Percentiles rank a stretch among this genome's conserved stretches.
Conservation (phyloP, 2,888 invertebrate genomes). For the Branchellion lobata region DNA sequence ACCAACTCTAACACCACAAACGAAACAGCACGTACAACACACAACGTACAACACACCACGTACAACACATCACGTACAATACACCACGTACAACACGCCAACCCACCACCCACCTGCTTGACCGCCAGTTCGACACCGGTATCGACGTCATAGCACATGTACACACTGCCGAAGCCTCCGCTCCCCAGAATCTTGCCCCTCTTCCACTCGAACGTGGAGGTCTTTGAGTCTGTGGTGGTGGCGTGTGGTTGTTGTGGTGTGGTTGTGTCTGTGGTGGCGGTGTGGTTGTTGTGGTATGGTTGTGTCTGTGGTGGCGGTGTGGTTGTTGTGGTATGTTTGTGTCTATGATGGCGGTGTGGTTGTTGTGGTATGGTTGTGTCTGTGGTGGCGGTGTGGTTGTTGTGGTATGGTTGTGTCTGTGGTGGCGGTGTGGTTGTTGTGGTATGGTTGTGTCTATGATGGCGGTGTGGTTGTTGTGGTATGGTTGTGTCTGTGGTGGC, state of each 20-base stretch:
- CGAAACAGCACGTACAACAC: background rate
- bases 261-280: background rate
- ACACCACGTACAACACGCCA: background rate
- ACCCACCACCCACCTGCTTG: constrained; percentile 56
- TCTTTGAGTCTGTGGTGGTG: constrained; percentile 52
- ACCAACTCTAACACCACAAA: too few species aligned
- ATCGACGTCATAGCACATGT: constrained; percentile 62
- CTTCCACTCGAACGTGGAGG: constrained; percentile 61
- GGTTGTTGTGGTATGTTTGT: too few species aligned
- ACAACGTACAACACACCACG: background rate
- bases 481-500: too few species aligned
- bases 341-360: too few species aligned
- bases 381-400: too few species aligned
- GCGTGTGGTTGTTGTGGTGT: background rate
- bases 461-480: too few species aligned
- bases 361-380: too few species aligned
- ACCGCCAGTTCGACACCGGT: constrained; percentile 62
- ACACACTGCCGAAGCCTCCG: constrained; percentile 64
- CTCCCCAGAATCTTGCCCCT: constrained; percentile 60
- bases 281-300: background rate
- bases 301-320: background rate
- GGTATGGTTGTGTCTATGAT: too few species aligned
- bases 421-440: too few species aligned
- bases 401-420: too few species aligned
- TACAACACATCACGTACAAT: background rate